These are phyloP conservation scores for Hemiscyllium ocellatum DNA, from an alignment of 2,113 vertebrate genomes.

Conservation along the genomic window DNA sequence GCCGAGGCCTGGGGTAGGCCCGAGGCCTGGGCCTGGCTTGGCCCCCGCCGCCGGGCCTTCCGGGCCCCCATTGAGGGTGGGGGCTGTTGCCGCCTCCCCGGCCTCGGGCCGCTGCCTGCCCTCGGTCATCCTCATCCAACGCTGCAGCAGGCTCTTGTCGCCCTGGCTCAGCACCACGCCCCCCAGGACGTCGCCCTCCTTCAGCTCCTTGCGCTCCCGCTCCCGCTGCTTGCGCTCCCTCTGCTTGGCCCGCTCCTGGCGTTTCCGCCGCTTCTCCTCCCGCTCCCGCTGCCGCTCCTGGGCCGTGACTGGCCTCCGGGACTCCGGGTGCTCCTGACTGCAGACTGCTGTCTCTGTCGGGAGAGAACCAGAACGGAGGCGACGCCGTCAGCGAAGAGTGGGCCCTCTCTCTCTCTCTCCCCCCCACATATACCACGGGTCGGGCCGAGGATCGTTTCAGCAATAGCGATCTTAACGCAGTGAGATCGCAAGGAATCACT, in stretches of 20 bases:
- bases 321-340: conserved; percentile 49
- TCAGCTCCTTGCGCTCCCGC: conserved; percentile 51
- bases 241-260: conserved; percentile 74
- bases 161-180: conserved; percentile 72
- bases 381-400: no score
- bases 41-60: conserved; percentile 53
- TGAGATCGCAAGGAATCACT: no score
- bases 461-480: no score
- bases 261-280: conserved; percentile 76
- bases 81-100: conserved; percentile 52
- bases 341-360: conserved; percentile 40
- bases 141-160: conserved; percentile 77
- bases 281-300: conserved; percentile 82
- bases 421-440: no score
- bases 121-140: conserved; percentile 80
- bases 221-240: conserved; percentile 66
- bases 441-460: no score
- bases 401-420: no score
- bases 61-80: neutral
- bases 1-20: conserved; percentile 39
- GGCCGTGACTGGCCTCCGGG: conserved; percentile 73
- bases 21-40: conserved; percentile 60
- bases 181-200: neutral
- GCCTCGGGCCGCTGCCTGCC: conserved; percentile 48
- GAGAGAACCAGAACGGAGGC: neutral